Evolutionary conservation across 35 echinoderm and acorn worm genomes (phyloP), one percentile per base, ranked within the genome.

Genomic region (Acanthaster planci): DNA sequence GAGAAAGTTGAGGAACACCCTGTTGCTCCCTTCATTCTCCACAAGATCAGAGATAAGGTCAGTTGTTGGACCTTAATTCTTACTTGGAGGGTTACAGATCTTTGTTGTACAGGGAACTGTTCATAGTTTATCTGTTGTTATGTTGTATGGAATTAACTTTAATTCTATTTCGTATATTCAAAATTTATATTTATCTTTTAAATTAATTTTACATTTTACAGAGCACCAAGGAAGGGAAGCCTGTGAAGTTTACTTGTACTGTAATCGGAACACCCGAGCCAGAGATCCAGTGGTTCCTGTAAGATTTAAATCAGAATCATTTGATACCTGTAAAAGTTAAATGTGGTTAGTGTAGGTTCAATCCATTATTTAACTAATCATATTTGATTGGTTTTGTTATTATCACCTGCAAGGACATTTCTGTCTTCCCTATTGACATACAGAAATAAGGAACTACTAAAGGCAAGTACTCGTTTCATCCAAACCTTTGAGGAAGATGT

Each of bases 231-330:
- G 77, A 79, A 51, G 42, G 42, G 29, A 84, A 84, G 60, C 87
- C 92, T 67, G 51, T 97, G 2, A 86, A 83, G n/a, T 84, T 97
- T 19, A 85, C 83, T 22, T 93, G 90, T 40, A 82, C 77, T 36
- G 84, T 91, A 17, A 85, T 83, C 68, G 94, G 94, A 30, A 88
- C 38, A 81, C 90, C 94, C 77, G 54, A 60, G 51, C 90, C 90
- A 30, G 94, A 97, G 27, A 84, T 97, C 39, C 84, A 87, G 79
- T 97, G 94, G 94, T 97, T 90, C 84, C 92, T 77, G 90, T 94
- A 82, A 94, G 92, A n/a, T n/a, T n/a, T n/a, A n/a, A n/a, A n/a
- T n/a, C n/a, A n/a, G n/a, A n/a, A n/a, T n/a, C n/a, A n/a, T n/a
- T n/a, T n/a, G n/a, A n/a, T n/a, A n/a, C n/a, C n/a, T n/a, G n/a